Evolutionary conservation across 2,113 vertebrate species (phyloP).

Genomic region (Phaethornis superciliosus): DNA sequence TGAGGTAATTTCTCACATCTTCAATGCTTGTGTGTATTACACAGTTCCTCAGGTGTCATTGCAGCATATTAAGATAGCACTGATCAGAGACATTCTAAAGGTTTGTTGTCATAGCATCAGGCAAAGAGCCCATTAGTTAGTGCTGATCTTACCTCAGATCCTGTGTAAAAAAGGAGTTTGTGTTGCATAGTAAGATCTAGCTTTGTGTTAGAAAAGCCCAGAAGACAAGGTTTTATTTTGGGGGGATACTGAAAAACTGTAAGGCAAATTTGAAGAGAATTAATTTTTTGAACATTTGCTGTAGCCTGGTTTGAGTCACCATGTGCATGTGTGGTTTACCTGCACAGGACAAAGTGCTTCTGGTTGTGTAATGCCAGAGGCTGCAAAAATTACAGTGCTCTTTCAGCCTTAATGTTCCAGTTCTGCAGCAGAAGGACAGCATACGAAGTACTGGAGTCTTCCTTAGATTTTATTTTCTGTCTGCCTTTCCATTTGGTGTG

Average conservation of each 20-base stretch:
- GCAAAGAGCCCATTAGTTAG: accelerated
- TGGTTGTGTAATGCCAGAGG: background rate
- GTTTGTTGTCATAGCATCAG: background rate
- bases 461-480: background rate
- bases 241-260: background rate
- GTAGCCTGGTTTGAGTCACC: background rate
- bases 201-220: background rate
- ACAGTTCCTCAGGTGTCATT: background rate
- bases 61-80: background rate
- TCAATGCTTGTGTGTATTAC: background rate
- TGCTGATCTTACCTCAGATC: background rate
- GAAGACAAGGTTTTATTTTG: background rate
- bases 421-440: background rate
- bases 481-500: background rate
- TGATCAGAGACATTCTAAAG: background rate
- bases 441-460: background rate
- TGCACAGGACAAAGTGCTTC: background rate
- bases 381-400: background rate
- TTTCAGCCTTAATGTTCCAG: background rate
- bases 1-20: background rate
- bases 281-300: background rate
- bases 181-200: background rate
- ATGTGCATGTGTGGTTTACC: accelerated
- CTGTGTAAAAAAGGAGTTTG: background rate
- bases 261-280: background rate